Evolutionary conservation across 92 coral and sea anemone genomes (phyloP), one percentile per base, ranked within the genome.

Genomic region (Porites rus): DNA sequence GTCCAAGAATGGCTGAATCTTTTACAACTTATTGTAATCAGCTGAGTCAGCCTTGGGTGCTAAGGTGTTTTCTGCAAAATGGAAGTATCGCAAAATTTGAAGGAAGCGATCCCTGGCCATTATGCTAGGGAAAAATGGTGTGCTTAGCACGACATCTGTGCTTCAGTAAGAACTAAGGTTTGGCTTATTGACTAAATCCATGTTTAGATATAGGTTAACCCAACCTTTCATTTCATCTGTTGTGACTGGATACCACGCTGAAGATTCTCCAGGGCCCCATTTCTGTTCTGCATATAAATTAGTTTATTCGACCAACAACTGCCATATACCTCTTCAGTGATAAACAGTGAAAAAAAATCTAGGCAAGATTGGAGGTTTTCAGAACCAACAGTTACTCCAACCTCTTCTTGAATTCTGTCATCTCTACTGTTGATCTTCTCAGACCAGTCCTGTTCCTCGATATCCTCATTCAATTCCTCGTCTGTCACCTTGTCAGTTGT

Each of bases 211-310:
- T 70, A 70, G 58, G 6, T 43, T 78, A 70, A 82, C 60, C 86
- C 78, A 72, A 10, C 80, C 87, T 73, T 72, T 83, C 80, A 83
- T 60, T 73, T 83, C 79, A 83, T 60, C 65, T 25, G 53, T 63
- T 84, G 81, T 84, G 31, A 84, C 73, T 18, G 51, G 56, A 22
- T 84, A 84, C 80, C 81, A 83, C 51, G 74, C 80, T 20, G 87
- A 73, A 13, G 52, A 6, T 14, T 72, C 87, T 13, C 51, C 31
- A 74, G 87, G 80, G 64, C 52, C 80, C 46, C 80, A 51, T 64
- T 82, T 82, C 78, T 71, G 86, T 59, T 82, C 58, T 19, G 70
- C 58, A 58, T 83, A 74, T 74, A 72, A 83, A 72, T 75, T 83
- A 61, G 73, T 83, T 51, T 83, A 74, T 43, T 83, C 72, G 51